These are phyloP conservation scores for Choloepus didactylus DNA, from an alignment of 2,797 vertebrate genomes.

Conservation along the genomic window DNA sequence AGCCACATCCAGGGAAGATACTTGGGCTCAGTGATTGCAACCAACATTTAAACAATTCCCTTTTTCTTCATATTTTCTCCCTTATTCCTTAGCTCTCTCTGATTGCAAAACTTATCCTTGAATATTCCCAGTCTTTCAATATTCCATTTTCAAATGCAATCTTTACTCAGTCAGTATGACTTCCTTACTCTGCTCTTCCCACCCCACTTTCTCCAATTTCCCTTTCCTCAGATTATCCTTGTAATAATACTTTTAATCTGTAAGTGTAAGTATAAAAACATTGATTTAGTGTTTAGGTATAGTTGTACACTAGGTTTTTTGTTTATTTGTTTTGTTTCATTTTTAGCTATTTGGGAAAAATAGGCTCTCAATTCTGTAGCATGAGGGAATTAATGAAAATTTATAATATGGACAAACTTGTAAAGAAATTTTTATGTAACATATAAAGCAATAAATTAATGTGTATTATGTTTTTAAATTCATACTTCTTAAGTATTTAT, in stretches of 20 bases:
- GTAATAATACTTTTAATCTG: background rate
- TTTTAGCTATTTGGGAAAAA: background rate
- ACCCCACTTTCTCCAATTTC: background rate
- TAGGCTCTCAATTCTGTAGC: background rate
- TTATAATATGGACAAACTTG: background rate
- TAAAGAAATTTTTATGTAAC: background rate
- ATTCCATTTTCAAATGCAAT: background rate
- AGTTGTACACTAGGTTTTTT: background rate
- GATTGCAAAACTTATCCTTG: background rate
- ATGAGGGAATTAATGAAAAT: background rate
- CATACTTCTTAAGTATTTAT: background rate
- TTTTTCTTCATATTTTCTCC: background rate
- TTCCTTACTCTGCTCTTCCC: background rate
- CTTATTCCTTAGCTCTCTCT: background rate
- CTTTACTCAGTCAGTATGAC: background rate
- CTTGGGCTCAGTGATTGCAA: background rate
- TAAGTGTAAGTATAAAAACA: background rate
- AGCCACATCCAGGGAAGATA: background rate
- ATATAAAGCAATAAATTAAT: background rate
- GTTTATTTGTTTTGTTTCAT: background rate
- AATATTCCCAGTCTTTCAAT: background rate
- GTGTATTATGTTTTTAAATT: background rate
- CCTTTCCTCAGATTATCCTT: background rate
- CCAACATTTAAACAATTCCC: fast-evolving
- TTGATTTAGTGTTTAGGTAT: background rate